Percentiles rank a stretch among this genome's conserved stretches.
Conservation (phyloP, 2,797 vertebrate genomes). For the Graptemys geographica region DNA sequence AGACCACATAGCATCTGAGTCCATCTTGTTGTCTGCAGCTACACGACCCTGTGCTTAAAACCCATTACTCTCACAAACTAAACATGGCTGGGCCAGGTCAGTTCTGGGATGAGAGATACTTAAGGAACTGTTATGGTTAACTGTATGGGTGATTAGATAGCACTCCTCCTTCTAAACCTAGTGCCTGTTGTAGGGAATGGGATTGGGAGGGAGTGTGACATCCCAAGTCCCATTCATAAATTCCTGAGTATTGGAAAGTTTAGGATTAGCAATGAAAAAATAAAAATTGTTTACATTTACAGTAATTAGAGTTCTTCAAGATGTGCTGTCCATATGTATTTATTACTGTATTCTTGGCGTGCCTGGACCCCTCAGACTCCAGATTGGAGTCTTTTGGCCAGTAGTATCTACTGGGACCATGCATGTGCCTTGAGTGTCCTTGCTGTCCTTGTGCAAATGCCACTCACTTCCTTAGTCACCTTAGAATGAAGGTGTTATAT, state of each 20-base stretch:
- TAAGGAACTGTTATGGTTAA: not conserved
- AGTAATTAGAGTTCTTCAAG: not conserved
- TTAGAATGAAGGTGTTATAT: not conserved
- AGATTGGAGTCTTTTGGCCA: not conserved
- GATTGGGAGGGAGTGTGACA: not conserved
- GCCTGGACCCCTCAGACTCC: too few relatives aligned
- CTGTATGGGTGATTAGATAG: not conserved
- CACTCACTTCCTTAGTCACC: not conserved
- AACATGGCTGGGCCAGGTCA: not conserved
- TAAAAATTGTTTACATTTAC: not conserved
- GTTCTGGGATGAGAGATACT: not conserved
- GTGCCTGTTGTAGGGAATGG: not conserved
- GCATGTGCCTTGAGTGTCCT: not conserved
- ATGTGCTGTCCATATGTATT: not conserved
- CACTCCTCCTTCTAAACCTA: not conserved
- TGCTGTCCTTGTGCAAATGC: not conserved
- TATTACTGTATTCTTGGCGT: too few relatives aligned
- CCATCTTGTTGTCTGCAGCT: not conserved
- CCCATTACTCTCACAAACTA: not conserved
- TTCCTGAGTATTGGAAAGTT: too few relatives aligned
- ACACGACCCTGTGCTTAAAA: not conserved
- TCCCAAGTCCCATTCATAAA: not conserved
- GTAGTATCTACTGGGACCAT: not conserved
- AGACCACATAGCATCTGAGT: not conserved
- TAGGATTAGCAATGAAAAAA: not conserved